Percentiles rank a stretch among this genome's conserved stretches.
phyloP scores from a whole-genome alignment of 2,888 invertebrate species.

The Clanis bilineata region DNA sequence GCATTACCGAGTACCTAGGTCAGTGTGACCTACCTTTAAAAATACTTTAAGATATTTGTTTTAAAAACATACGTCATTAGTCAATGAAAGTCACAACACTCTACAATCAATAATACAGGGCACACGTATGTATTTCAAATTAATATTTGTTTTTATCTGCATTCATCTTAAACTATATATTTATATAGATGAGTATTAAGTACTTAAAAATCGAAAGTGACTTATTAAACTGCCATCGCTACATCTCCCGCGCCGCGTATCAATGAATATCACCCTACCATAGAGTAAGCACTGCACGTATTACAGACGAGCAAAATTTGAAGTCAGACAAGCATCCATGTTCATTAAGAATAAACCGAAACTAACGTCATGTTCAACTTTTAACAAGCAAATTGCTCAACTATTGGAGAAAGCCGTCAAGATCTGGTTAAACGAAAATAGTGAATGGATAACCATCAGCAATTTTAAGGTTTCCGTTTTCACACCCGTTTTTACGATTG shows the following conservation, averaged over 20 bases:
- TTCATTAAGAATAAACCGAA: conserved; percentile 44
- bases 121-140: too few species aligned
- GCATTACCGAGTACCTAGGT: too few species aligned
- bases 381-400: conserved; percentile 22
- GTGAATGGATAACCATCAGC: background rate
- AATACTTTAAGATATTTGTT: too few species aligned
- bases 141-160: background rate
- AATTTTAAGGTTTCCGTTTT: background rate
- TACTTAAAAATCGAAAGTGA: too few species aligned
- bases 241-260: conserved; percentile 13
- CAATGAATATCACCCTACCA: conserved; percentile 18
- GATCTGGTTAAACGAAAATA: background rate
- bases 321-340: conserved; percentile 42
- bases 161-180: background rate
- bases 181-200: too few species aligned
- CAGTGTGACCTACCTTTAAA: too few species aligned
- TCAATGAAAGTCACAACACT: too few species aligned
- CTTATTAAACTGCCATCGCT: background rate
- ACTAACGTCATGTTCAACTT: conserved; percentile 29
- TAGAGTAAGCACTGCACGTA: conserved; percentile 43
- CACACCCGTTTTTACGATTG: too few species aligned
- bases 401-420: conserved; percentile 23
- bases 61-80: too few species aligned
- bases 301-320: conserved; percentile 41
- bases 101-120: too few species aligned